phyloP scores from a whole-genome alignment of 1,140 invertebrate genomes.

The Brachionus paranguensis region DNA sequence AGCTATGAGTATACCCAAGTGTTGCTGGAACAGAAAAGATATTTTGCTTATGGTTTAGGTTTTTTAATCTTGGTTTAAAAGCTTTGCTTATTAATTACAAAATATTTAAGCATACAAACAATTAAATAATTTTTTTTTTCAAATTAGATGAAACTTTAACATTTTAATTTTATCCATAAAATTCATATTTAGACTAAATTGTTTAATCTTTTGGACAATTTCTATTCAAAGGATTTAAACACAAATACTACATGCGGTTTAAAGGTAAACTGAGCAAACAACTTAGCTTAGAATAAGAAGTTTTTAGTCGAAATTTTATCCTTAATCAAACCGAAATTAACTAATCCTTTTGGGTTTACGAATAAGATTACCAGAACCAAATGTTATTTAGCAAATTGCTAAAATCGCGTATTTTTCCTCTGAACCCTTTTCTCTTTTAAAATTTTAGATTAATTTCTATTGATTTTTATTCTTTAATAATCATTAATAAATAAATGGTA shows the following conservation, averaged over 20 bases:
- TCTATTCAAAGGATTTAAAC: background rate
- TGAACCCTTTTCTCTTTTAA: background rate
- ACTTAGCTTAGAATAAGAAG: background rate
- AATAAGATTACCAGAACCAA: background rate
- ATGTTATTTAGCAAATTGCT: background rate
- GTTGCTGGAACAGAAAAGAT: background rate
- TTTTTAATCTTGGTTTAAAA: background rate
- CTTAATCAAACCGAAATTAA: conserved; percentile 24
- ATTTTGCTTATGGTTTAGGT: background rate
- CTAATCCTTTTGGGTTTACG: background rate
- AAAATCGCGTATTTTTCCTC: background rate
- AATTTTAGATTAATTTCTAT: conserved; percentile 5
- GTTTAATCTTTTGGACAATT: conserved; percentile 24
- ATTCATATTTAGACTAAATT: background rate
- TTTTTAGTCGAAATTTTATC: background rate
- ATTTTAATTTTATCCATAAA: background rate
- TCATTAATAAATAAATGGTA: background rate
- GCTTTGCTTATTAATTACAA: conserved; percentile 3
- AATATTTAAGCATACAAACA: background rate
- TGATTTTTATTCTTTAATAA: conserved; percentile 30
- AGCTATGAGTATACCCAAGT: background rate
- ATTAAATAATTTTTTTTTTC: conserved; percentile 8
- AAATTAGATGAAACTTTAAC: conserved; percentile 31
- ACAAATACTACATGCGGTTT: background rate
- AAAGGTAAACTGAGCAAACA: background rate